Percentiles rank a stretch among this genome's conserved stretches.
Evolutionary conservation across 2,113 vertebrate species (phyloP).

Genomic region (Centrocercus urophasianus): DNA sequence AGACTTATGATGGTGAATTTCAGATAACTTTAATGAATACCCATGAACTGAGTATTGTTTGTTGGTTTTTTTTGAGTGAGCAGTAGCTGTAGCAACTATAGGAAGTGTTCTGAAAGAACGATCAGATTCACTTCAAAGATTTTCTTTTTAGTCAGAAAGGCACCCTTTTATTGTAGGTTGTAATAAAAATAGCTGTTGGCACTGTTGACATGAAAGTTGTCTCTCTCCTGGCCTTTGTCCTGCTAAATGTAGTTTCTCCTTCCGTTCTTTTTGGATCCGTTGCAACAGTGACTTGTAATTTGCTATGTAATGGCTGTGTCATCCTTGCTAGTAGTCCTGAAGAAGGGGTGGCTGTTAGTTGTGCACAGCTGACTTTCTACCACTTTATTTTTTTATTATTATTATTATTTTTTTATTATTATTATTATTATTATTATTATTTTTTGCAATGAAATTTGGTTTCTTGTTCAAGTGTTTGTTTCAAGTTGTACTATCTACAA

Average conservation of each 20-base stretch:
- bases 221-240: background rate
- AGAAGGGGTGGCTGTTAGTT: background rate
- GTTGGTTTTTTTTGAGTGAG: background rate
- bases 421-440: background rate
- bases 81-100: background rate
- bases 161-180: background rate
- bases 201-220: background rate
- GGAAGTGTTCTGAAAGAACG: accelerated
- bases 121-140: background rate
- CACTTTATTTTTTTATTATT: background rate
- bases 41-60: background rate
- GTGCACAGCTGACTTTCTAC: background rate
- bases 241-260: background rate
- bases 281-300: background rate
- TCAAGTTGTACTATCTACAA: background rate
- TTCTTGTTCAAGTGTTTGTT: background rate
- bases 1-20: background rate
- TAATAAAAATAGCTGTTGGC: background rate
- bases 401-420: background rate
- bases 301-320: background rate
- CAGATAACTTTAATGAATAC: background rate
- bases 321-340: background rate
- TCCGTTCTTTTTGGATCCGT: background rate
- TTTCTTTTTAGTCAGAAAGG: background rate
- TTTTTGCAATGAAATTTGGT: background rate